A percentile compares a stretch with the other conserved stretches of the same genome.
These are phyloP conservation scores for Lytechinus variegatus DNA, from an alignment of 35 echinoderm and acorn worm species.

Conservation along the genomic window DNA sequence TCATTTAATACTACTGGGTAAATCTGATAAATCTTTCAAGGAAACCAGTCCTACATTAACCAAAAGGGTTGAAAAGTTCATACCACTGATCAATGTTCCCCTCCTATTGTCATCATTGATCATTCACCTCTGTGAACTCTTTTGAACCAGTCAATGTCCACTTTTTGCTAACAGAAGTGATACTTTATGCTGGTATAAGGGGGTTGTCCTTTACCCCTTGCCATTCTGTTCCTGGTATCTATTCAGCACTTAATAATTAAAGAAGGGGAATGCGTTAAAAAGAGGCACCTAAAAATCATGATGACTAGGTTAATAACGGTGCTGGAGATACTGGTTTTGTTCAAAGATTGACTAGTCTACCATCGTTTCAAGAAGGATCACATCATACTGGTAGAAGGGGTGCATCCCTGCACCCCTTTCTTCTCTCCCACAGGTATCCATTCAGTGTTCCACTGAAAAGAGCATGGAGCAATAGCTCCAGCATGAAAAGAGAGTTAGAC, in stretches of 20 bases:
- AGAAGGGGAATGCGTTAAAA: neutral
- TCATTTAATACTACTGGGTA: neutral
- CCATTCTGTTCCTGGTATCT: no score
- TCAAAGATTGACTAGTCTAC: neutral
- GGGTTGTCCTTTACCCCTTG: no score
- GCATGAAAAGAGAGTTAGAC: no score
- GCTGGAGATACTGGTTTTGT: no score
- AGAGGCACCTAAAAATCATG: neutral
- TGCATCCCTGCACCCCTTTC: neutral
- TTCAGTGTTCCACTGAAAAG: neutral
- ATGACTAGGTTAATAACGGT: neutral
- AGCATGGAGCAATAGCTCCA: neutral
- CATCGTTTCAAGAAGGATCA: neutral
- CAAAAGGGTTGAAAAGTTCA: neutral
- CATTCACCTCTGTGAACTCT: neutral
- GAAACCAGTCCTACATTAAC: neutral
- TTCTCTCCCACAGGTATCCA: neutral
- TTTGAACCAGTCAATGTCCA: neutral
- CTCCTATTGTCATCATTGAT: neutral
- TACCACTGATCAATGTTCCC: neutral
- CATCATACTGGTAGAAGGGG: neutral
- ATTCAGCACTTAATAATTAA: neutral
- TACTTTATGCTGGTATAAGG: no score
- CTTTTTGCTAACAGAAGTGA: no score
- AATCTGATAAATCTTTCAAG: neutral